Conservation (phyloP, 2,113 vertebrate species). For the Calidris pygmaea region DNA sequence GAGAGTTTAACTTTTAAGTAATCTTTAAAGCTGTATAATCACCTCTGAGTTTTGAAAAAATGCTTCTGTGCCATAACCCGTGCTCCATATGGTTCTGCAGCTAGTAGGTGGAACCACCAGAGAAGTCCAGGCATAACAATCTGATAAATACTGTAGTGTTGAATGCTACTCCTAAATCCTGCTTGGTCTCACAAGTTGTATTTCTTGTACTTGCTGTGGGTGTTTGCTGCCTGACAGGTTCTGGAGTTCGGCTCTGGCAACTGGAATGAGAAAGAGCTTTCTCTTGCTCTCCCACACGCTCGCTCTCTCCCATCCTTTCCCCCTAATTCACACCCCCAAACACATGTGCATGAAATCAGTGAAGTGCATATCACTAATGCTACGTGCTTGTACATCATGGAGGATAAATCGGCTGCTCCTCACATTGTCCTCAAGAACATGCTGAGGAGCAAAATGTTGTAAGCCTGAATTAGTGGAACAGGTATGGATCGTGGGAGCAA, state of each 20-base stretch:
- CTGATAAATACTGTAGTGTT: neutral
- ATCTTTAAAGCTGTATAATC: neutral
- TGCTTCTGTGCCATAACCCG: neutral
- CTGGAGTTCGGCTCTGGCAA: neutral
- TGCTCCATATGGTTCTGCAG: neutral
- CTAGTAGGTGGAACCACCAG: neutral
- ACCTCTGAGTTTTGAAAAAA: neutral
- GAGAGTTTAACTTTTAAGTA: neutral
- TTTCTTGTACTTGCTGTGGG: neutral
- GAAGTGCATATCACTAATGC: neutral
- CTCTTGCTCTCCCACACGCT: neutral
- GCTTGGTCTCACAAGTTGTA: neutral
- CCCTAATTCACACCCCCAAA: neutral
- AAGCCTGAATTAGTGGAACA: neutral
- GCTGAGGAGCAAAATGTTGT: neutral
- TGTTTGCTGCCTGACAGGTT: constrained; percentile 42
- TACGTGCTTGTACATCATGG: rapidly evolving
- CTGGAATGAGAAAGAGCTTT: neutral
- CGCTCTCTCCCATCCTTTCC: neutral
- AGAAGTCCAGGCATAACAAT: neutral
- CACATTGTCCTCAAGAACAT: neutral
- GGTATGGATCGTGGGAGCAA: neutral
- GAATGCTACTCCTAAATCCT: neutral
- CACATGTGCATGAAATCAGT: neutral
- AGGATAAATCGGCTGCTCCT: neutral